phyloP scores from a whole-genome alignment of 2,797 vertebrate species.

The Typhlichthys eigenmanni region DNA sequence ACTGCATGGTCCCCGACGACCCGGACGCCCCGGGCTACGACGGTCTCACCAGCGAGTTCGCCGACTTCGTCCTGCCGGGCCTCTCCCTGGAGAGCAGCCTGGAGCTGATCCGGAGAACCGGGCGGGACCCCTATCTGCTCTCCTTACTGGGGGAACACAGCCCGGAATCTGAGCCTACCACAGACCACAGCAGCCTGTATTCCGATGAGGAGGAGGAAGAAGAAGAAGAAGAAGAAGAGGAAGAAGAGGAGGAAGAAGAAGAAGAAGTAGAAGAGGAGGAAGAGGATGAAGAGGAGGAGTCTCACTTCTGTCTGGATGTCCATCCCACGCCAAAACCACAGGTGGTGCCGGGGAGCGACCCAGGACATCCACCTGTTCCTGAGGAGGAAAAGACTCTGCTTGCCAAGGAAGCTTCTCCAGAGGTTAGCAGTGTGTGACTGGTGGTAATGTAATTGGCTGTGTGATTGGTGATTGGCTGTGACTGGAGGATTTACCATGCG shows the following conservation, averaged over 20 bases:
- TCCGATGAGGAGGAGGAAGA: neutral
- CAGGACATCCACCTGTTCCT: neutral
- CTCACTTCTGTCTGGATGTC: conserved; percentile 52
- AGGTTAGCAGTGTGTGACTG: conserved; percentile 34
- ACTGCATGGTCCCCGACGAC: conserved; percentile 43
- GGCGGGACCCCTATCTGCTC: conserved; percentile 64
- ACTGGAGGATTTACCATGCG: too few species aligned
- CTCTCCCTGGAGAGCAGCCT: conserved; percentile 78
- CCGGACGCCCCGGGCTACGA: conserved; percentile 5
- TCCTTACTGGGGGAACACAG: conserved; percentile 44
- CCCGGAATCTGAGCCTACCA: neutral
- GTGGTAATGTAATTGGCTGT: neutral
- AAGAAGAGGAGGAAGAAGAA: neutral
- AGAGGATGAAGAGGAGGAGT: neutral
- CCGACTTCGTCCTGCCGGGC: conserved; percentile 43
- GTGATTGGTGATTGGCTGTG: too few species aligned
- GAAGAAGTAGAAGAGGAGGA: conserved; percentile 11
- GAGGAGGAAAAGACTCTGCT: conserved; percentile 36
- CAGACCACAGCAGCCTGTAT: conserved; percentile 1
- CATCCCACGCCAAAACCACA: conserved; percentile 12
- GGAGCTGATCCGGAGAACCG: conserved; percentile 72
- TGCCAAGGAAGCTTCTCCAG: conserved; percentile 15
- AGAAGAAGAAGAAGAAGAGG: neutral
- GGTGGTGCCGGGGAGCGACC: conserved; percentile 13
- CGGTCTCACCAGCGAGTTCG: conserved; percentile 59